Base-by-base conservation (phyloP, 2,797 vertebrate genomes). In the Delichon dasypus region DNA sequence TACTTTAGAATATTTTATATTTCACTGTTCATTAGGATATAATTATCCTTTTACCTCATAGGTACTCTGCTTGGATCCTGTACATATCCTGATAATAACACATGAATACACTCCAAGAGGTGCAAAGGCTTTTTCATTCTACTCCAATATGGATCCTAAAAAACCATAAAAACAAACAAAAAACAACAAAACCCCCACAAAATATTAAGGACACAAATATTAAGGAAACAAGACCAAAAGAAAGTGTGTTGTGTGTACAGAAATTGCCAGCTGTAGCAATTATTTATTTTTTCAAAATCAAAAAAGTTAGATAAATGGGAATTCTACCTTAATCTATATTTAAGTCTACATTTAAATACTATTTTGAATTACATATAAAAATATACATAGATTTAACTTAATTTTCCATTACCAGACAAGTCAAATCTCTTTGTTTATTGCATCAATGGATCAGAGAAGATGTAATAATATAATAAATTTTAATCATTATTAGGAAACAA, bases 71-170 rank as follows among this genome's bases (percentile, higher is more conserved):
- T 98, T 93, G 99, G 99, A 95, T 99, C 99, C 2, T 98, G 98
- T 71, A 99, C 99, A 3, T 99, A 99, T 97, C 98, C 98, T 5
- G 98, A 98, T 38, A 99, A 96, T 53, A 99, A 98, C 48, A 99
- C 97, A 64, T 99, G 98, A 96, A 99, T 99, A 79, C 99, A 99
- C 83, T 99, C 99, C 62, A 99, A 98, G 96, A 99, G 96, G 78
- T 99, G 99, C 26, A 99, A 98, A 30, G 99, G 99, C 73, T 99
- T 99, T 97, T 98, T 99, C 95, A 99, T 97, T 76, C 99, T 98
- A 95, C 98, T 99, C 99, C 99, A 99, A 84, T 98, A 99, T 10
- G 99, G 99, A 83, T 99, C 99, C 99, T 99, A 64, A 60, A 53
- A 64, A 82, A 42, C 10, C 14, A 42, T 9, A 22, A 18, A 15